Percentiles rank a stretch among this genome's conserved stretches.
These are phyloP conservation scores for Asbolus verrucosus DNA, from an alignment of 1,140 invertebrate species.

Conservation along the genomic window DNA sequence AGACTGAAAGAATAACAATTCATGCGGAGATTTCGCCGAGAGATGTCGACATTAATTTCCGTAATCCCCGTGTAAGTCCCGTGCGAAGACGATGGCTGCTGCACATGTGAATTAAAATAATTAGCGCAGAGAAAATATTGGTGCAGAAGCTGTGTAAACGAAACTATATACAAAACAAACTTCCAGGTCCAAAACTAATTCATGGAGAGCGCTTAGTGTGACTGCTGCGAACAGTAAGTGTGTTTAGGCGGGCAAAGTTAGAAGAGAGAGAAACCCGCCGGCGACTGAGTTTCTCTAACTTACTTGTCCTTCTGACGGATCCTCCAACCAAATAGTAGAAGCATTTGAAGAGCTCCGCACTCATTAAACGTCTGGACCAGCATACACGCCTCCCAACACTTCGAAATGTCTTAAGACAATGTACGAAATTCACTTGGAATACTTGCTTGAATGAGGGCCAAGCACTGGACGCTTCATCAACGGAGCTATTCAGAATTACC, in stretches of 20 bases:
- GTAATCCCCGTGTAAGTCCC: background rate
- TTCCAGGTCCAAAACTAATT: slow-evolving; percentile 55
- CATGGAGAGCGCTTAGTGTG: slow-evolving; percentile 52
- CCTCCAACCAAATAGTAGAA: slow-evolving; percentile 42
- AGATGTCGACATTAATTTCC: background rate
- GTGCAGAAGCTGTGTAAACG: slow-evolving; percentile 51
- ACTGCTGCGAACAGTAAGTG: slow-evolving; percentile 50
- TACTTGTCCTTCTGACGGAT: slow-evolving; percentile 50
- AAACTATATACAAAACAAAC: slow-evolving; percentile 56
- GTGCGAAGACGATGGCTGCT: slow-evolving; percentile 6
- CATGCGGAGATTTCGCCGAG: too few species aligned
- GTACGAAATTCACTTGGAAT: slow-evolving; percentile 47
- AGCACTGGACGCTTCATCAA: slow-evolving; percentile 61
- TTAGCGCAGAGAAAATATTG: slow-evolving; percentile 50
- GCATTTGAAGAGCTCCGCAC: slow-evolving; percentile 22
- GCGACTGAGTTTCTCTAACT: slow-evolving; percentile 49
- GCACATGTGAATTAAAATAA: slow-evolving; percentile 18
- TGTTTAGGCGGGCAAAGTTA: slow-evolving; percentile 49
- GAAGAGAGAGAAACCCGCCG: slow-evolving; percentile 49
- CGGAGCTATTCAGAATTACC: slow-evolving; percentile 61
- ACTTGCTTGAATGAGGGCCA: slow-evolving; percentile 51
- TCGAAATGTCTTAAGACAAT: slow-evolving; percentile 51
- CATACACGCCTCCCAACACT: slow-evolving; percentile 42
- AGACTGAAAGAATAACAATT: background rate
- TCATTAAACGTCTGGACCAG: slow-evolving; percentile 34